A percentile compares a stretch with the other conserved stretches of the same genome.
Conservation (phyloP, 2,797 vertebrate species). For the Leuciscus waleckii region DNA sequence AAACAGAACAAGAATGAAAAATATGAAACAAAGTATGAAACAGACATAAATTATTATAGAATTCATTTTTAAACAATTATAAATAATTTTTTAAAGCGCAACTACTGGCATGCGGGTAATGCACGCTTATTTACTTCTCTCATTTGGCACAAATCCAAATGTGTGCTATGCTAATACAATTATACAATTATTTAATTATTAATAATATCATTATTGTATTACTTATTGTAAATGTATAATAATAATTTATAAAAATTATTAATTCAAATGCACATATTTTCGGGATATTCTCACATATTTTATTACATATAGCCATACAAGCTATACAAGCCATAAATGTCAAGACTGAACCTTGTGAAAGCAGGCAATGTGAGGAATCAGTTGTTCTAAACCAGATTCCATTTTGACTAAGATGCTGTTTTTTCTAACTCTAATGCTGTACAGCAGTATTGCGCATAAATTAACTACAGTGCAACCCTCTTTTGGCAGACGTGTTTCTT, state of each 20-base stretch:
- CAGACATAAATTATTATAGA: too few relatives aligned
- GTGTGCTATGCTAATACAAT: not conserved
- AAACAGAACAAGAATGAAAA: too few relatives aligned
- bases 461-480: not conserved
- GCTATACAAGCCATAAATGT: not conserved
- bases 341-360: not conserved
- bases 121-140: too few relatives aligned
- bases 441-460: not conserved
- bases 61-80: too few relatives aligned
- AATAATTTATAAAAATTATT: not conserved
- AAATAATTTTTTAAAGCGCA: too few relatives aligned
- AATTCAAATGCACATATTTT: not conserved
- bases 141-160: too few relatives aligned
- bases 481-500: constrained; percentile 19
- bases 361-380: not conserved
- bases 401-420: not conserved
- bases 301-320: not conserved
- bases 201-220: not conserved
- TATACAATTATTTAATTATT: not conserved
- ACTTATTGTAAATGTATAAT: not conserved
- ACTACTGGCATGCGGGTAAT: too few relatives aligned
- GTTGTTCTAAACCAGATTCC: not conserved
- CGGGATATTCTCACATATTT: not conserved
- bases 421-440: not conserved
- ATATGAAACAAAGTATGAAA: too few relatives aligned